phyloP scores from a whole-genome alignment of 2,888 invertebrate species.

The Eilema sororculum region DNA sequence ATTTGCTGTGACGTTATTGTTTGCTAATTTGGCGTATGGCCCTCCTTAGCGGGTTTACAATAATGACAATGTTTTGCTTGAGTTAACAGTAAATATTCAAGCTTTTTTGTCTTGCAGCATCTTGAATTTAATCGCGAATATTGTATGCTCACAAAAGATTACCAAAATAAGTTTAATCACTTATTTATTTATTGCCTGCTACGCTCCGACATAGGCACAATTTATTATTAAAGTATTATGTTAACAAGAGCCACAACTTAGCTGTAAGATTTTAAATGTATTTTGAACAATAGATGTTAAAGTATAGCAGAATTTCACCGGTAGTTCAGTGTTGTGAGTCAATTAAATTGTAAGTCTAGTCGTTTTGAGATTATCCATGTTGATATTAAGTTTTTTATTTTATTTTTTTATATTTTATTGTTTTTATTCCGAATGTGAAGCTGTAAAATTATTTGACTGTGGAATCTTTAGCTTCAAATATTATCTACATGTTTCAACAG shows the following conservation, averaged over 20 bases:
- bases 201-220: conserved; percentile 39
- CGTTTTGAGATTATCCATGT: conserved; percentile 76
- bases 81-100: neutral
- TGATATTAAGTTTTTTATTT: conserved; percentile 47
- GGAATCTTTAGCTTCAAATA: neutral
- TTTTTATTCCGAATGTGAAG: conserved; percentile 2
- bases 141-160: no score
- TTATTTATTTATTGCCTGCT: conserved; percentile 20
- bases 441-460: conserved; percentile 5
- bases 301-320: conserved; percentile 44
- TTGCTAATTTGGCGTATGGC: no score
- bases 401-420: conserved; percentile 29
- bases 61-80: neutral
- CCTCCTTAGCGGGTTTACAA: neutral
- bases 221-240: conserved; percentile 25
- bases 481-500: neutral
- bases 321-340: conserved; percentile 76
- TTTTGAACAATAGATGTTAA: conserved; percentile 27
- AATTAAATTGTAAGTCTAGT: conserved; percentile 80
- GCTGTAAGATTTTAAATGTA: conserved; percentile 30
- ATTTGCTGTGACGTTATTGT: no score
- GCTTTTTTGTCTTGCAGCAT: neutral
- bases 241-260: conserved; percentile 38
- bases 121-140: neutral
- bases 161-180: neutral